phyloP scores from a whole-genome alignment of 2,888 invertebrate species.

The Leptinotarsa peninsularis region DNA sequence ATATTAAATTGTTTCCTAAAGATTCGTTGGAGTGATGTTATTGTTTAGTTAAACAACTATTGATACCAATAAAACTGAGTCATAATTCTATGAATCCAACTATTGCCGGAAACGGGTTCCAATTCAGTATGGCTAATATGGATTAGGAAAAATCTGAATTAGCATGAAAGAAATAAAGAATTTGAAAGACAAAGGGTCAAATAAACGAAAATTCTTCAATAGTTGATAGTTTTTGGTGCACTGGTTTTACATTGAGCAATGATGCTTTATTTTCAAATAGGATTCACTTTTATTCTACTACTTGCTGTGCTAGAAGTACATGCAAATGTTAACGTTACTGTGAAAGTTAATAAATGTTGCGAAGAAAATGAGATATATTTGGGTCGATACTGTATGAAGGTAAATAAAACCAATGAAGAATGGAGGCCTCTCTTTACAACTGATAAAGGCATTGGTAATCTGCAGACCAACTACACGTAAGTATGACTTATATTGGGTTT shows the following conservation, averaged over 20 bases:
- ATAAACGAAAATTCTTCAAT: neutral
- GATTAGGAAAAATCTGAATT: neutral
- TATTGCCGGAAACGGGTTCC: neutral
- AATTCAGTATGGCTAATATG: neutral
- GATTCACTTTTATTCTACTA: neutral
- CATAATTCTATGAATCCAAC: neutral
- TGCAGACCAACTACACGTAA: slow-evolving; percentile 68
- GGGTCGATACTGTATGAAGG: slow-evolving; percentile 74
- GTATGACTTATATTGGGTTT: slow-evolving; percentile 28
- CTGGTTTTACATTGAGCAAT: neutral
- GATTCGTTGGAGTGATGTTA: neutral
- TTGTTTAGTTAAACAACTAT: neutral
- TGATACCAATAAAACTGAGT: neutral
- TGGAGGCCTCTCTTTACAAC: slow-evolving; percentile 76
- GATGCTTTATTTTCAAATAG: neutral
- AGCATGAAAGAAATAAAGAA: neutral
- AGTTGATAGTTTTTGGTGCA: neutral
- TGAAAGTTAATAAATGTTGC: slow-evolving; percentile 85
- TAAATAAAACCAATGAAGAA: slow-evolving; percentile 73
- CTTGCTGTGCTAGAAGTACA: slow-evolving; percentile 29
- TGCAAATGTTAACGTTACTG: slow-evolving; percentile 26
- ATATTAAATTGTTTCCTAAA: too few species aligned
- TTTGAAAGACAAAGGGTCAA: neutral
- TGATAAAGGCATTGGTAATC: slow-evolving; percentile 71
- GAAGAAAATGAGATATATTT: slow-evolving; percentile 78